Conservation (phyloP, 2,888 invertebrate species). For the Gandaritis pyraliata region DNA sequence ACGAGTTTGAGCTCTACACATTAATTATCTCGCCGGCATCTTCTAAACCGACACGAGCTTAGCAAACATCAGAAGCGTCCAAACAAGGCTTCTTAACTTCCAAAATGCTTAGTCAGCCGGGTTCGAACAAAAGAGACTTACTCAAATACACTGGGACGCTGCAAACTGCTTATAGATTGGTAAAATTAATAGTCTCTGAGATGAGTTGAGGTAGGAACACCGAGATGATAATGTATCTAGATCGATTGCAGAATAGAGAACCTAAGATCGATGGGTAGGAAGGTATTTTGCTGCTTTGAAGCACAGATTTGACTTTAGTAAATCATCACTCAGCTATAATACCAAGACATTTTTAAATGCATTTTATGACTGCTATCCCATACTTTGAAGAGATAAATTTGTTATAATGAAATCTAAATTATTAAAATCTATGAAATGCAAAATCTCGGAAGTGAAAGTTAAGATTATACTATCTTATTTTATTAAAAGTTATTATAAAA, state of each 20-base stretch:
- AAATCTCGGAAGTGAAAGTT: no score
- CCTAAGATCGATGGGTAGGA: neutral
- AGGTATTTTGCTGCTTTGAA: no score
- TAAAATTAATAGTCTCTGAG: conserved; percentile 40
- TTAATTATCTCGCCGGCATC: conserved; percentile 77
- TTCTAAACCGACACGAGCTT: conserved; percentile 74
- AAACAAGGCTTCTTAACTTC: conserved; percentile 74
- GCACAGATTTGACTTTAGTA: no score
- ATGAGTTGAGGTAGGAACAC: conserved; percentile 28
- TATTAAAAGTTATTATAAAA: no score
- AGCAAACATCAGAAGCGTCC: conserved; percentile 75
- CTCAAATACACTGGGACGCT: conserved; percentile 52
- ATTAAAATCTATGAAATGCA: no score
- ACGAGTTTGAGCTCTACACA: conserved; percentile 63
- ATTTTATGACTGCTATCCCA: no score
- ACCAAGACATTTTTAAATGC: no score
- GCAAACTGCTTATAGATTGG: conserved; percentile 46
- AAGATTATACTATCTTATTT: no score
- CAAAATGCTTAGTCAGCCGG: conserved; percentile 68
- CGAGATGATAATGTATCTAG: neutral
- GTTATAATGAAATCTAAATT: no score
- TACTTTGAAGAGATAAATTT: no score
- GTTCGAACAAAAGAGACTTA: conserved; percentile 69
- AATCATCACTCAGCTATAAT: no score
- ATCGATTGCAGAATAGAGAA: neutral